Evolutionary conservation across 2,888 invertebrate genomes (phyloP).

Genomic region (Augochlorella aurata): DNA sequence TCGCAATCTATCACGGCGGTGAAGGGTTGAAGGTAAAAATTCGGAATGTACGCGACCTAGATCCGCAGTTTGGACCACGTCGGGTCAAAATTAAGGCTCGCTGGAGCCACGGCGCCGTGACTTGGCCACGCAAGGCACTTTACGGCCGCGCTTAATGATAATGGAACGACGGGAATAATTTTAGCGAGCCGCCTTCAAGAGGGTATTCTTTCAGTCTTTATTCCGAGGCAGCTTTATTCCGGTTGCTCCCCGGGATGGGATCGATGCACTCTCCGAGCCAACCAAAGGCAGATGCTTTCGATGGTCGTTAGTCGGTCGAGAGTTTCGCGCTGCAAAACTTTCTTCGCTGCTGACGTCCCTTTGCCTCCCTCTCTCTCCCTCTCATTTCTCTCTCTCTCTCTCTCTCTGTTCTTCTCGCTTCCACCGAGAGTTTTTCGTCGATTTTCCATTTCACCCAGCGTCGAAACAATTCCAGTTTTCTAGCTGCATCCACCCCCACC

Average conservation of each 20-base stretch:
- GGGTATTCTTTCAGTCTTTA: conserved; percentile 59
- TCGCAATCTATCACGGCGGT: too few relatives aligned
- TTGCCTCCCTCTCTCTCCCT: too few relatives aligned
- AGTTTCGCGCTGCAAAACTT: conserved; percentile 60
- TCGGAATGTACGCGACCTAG: background rate
- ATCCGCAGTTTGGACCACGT: background rate
- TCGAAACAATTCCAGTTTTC: conserved; percentile 52
- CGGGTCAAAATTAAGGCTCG: background rate
- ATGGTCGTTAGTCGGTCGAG: conserved; percentile 64
- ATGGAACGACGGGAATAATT: conserved; percentile 70
- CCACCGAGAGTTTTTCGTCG: conserved; percentile 25
- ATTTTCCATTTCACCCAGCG: conserved; percentile 43
- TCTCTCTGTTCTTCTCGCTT: background rate
- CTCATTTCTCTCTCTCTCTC: background rate
- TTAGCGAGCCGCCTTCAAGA: conserved; percentile 44
- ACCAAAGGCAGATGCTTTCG: conserved; percentile 57
- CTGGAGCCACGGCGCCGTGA: background rate
- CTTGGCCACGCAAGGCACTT: conserved; percentile 36
- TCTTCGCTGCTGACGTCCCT: conserved; percentile 26
- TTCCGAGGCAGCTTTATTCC: conserved; percentile 27
- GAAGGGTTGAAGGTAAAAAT: background rate
- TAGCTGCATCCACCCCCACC: background rate
- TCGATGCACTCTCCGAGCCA: conserved; percentile 50
- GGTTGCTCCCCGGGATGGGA: conserved; percentile 15
- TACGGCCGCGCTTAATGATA: conserved; percentile 66